Conservation (phyloP, 2,888 invertebrate genomes). For the Drosophila maculinotata region DNA sequence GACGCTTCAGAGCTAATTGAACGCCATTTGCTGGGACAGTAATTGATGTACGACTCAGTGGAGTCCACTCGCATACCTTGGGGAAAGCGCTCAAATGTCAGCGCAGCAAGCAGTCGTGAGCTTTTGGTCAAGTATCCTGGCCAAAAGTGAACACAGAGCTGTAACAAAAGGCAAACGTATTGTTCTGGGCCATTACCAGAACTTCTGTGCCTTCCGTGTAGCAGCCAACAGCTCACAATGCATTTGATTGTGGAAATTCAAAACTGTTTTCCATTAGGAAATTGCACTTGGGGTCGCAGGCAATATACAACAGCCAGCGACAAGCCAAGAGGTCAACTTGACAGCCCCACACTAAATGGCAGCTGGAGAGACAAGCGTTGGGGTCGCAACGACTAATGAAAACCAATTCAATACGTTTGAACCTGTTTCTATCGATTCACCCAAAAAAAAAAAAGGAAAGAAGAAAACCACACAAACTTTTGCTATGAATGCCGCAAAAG, state of each 20-base stretch:
- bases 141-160: background rate
- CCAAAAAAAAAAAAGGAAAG: background rate
- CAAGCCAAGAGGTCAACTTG: conserved; percentile 42
- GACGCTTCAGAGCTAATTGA: conserved; percentile 67
- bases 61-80: conserved; percentile 29
- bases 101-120: conserved; percentile 2
- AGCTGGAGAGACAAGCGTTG: conserved; percentile 1
- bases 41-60: conserved; percentile 72
- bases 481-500: conserved; percentile 12
- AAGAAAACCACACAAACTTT: conserved; percentile 6
- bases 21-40: conserved; percentile 76
- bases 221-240: conserved; percentile 52
- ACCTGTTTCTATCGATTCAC: conserved; percentile 24
- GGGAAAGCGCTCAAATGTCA: conserved; percentile 45
- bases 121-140: conserved; percentile 8
- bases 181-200: conserved; percentile 37
- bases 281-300: conserved; percentile 41
- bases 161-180: conserved; percentile 15
- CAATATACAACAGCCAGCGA: conserved; percentile 6
- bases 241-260: conserved; percentile 60
- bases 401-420: conserved; percentile 22
- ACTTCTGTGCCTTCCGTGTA: conserved; percentile 16
- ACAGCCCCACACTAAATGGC: conserved; percentile 19
- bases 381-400: conserved; percentile 28
- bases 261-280: conserved; percentile 68